These are phyloP conservation scores for Cyclura pinguis DNA, from an alignment of 2,797 vertebrate genomes.

Conservation along the genomic window DNA sequence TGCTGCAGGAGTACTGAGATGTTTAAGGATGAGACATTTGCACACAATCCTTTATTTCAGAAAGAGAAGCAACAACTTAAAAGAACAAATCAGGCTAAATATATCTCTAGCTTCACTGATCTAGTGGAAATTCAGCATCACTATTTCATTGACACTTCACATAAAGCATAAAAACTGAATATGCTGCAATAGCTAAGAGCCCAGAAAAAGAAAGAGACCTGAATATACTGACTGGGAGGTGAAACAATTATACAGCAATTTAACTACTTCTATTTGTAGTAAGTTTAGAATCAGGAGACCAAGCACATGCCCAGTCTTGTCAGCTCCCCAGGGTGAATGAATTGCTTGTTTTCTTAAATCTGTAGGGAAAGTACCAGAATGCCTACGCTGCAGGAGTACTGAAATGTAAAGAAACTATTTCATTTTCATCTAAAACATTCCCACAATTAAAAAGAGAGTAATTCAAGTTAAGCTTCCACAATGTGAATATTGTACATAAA, in stretches of 20 bases:
- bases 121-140: conserved; percentile 34
- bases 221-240: conserved; percentile 14
- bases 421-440: neutral
- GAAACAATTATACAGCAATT: conserved; percentile 25
- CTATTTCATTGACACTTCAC: neutral
- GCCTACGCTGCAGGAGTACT: conserved; percentile 21
- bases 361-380: conserved; percentile 18
- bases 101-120: neutral
- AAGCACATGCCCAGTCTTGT: conserved; percentile 29
- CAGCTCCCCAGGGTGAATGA: conserved; percentile 32
- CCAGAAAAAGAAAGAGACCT: neutral
- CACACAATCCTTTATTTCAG: neutral
- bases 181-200: neutral
- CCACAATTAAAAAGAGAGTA: neutral
- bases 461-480: conserved; percentile 26
- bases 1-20: too few relatives aligned
- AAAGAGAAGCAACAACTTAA: neutral
- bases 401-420: conserved; percentile 39
- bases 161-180: conserved; percentile 1
- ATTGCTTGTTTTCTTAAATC: conserved; percentile 25
- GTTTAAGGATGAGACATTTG: neutral
- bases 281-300: conserved; percentile 42
- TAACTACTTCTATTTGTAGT: conserved; percentile 40
- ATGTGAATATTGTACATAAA: neutral
- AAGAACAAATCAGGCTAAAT: neutral